Conservation (phyloP, 2,797 vertebrate species). For the Muscicapa striata region DNA sequence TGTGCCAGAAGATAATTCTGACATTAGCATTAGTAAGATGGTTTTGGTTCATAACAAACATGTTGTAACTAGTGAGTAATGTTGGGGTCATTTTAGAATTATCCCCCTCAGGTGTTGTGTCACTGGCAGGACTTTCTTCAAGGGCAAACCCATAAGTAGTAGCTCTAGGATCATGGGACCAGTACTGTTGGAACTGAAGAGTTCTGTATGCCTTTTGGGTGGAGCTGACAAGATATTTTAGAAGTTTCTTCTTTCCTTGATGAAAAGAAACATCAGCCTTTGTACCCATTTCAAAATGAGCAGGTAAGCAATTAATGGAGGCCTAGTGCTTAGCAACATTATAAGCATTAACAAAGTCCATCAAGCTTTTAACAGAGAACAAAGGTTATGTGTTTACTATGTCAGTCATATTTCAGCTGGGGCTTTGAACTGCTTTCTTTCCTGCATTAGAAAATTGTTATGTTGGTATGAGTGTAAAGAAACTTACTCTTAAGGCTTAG, state of each 20-base stretch:
- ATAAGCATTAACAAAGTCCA: background rate
- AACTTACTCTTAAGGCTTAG: background rate
- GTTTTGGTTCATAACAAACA: conserved; percentile 15
- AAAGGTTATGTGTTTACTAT: background rate
- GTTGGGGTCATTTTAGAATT: background rate
- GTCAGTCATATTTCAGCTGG: background rate
- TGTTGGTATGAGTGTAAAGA: background rate
- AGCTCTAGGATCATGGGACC: background rate
- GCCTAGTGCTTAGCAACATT: background rate
- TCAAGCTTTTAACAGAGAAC: background rate
- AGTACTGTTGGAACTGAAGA: background rate
- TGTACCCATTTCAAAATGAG: background rate
- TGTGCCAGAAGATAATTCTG: conserved; percentile 14
- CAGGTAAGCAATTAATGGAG: background rate
- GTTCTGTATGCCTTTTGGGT: background rate
- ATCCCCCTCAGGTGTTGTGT: background rate
- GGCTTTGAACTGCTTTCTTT: background rate
- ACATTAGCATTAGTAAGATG: background rate
- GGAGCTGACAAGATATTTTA: background rate
- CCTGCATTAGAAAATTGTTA: background rate
- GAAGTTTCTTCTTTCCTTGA: background rate
- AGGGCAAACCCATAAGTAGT: background rate
- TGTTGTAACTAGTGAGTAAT: background rate
- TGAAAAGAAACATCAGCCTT: background rate
- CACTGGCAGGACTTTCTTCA: background rate